phyloP scores from a whole-genome alignment of 2,888 invertebrate genomes.

The Invenusta paracnida region DNA sequence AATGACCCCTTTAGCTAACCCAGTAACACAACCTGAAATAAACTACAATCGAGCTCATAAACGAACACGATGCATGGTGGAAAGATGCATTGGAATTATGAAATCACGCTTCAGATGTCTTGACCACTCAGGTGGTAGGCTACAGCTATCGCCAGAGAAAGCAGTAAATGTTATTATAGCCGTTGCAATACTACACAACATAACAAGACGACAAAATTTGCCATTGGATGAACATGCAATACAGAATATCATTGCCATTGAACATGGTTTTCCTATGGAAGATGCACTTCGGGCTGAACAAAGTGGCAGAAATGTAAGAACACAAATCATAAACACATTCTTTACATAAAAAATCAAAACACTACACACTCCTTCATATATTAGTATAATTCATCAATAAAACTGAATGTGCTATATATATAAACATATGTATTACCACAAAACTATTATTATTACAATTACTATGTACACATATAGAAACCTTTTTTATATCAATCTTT shows the following conservation, averaged over 20 bases:
- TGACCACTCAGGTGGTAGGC: background rate
- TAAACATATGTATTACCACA: background rate
- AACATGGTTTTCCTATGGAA: background rate
- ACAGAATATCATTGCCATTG: constrained; percentile 1
- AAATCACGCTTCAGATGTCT: background rate
- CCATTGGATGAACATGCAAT: background rate
- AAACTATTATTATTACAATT: too few species aligned
- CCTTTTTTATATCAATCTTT: background rate
- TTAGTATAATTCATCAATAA: background rate
- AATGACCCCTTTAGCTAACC: background rate
- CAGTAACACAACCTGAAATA: background rate
- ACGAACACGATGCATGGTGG: background rate
- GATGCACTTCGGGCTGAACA: background rate
- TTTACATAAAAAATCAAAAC: background rate
- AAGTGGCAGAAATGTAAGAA: background rate
- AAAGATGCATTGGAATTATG: background rate
- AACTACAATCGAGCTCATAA: background rate
- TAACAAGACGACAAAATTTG: background rate
- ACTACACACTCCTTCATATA: background rate
- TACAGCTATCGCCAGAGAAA: background rate
- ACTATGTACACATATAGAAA: too few species aligned
- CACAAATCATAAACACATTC: background rate
- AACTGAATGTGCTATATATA: too few species aligned
- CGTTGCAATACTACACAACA: constrained; percentile 14
- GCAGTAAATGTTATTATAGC: constrained; percentile 4